Conservation (phyloP, 2,888 invertebrate species). For the Physocephala rufipes region DNA sequence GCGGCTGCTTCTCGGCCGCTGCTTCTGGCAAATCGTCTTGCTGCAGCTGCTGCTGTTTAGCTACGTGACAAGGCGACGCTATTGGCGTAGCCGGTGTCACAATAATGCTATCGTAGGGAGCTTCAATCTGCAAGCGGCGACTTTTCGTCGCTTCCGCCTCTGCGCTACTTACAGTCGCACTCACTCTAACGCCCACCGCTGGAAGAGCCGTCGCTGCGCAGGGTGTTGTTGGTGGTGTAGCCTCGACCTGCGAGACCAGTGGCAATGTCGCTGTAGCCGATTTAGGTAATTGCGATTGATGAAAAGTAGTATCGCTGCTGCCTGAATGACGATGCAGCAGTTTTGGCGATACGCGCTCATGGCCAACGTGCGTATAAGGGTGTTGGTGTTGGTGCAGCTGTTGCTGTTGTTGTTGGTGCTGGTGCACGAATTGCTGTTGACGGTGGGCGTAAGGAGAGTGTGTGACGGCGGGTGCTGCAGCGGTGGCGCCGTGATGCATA, state of each 20-base stretch:
- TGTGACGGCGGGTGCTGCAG: slow-evolving; percentile 47
- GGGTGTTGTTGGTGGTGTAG: slow-evolving; percentile 62
- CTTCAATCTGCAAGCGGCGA: slow-evolving; percentile 40
- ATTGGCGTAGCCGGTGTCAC: slow-evolving; percentile 66
- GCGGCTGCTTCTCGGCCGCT: slow-evolving; percentile 53
- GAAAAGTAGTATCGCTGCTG: slow-evolving; percentile 57
- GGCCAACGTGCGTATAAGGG: slow-evolving; percentile 45
- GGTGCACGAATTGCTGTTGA: slow-evolving; percentile 19
- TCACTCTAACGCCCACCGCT: slow-evolving; percentile 44
- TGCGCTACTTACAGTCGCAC: slow-evolving; percentile 38
- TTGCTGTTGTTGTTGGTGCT: slow-evolving; percentile 36
- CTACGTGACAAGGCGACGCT: slow-evolving; percentile 64
- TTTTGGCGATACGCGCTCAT: slow-evolving; percentile 60
- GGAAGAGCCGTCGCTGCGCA: slow-evolving; percentile 54
- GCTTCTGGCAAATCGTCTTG: slow-evolving; percentile 47
- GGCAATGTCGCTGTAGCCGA: slow-evolving; percentile 65
- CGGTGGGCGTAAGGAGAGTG: slow-evolving; percentile 31
- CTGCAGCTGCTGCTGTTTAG: slow-evolving; percentile 50
- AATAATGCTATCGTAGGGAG: slow-evolving; percentile 62
- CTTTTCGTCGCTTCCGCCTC: slow-evolving; percentile 18
- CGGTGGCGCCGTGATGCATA: slow-evolving; percentile 54
- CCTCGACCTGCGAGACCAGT: slow-evolving; percentile 62
- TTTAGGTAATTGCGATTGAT: slow-evolving; percentile 60
- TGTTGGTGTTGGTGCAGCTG: slow-evolving; percentile 41
- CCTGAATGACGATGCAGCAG: slow-evolving; percentile 63